Base-by-base conservation (phyloP, 2,888 invertebrate species). In the Punctoribates punctum region DNA sequence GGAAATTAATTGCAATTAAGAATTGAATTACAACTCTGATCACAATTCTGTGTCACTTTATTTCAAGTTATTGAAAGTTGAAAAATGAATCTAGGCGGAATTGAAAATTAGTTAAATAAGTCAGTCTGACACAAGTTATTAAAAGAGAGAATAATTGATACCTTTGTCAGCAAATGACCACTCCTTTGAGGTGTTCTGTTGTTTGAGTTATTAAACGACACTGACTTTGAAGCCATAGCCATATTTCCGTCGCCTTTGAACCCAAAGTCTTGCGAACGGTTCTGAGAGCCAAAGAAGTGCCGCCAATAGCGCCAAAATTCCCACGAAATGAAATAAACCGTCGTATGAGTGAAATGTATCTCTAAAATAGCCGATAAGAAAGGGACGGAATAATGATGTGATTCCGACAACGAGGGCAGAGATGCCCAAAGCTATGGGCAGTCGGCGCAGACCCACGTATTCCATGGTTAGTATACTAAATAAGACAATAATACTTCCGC, bases 311-410 rank as follows among this genome's bases (percentile, higher is more conserved):
- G 77, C 74, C 1, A 78, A 38, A 13, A 75, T 74, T 11, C 79
- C 78, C 3, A 80, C 72, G 29, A 78, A 77, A 72, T 79, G 77
- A 65, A 80, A 80, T 13, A 80, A 57, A 9, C 79, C 79, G 54
- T 79, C 78, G 25, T 80, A 80, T 20, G 78, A 78, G 27, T 79
- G 78, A 72, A 76, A 75, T 9, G 77, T 78, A 54, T 80, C 80
- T 1, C 80, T 77, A 67, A 78, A 80, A 74, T 79, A 78, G 77
- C 80, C 80, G 54, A 77, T 60, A n/a, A 80, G 25, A 4, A 77
- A 8, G 6, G 80, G 80, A 20, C 78, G 78, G 1, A 76, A 75
- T 2, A 80, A 67, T 34, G 78, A 78, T 34, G 77, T 74, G 9
- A 77, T 70, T 0, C 80, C 80, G 38, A 78, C 79, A 13, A 79